phyloP scores from a whole-genome alignment of 2,888 invertebrate genomes.

The Sesia apiformis region DNA sequence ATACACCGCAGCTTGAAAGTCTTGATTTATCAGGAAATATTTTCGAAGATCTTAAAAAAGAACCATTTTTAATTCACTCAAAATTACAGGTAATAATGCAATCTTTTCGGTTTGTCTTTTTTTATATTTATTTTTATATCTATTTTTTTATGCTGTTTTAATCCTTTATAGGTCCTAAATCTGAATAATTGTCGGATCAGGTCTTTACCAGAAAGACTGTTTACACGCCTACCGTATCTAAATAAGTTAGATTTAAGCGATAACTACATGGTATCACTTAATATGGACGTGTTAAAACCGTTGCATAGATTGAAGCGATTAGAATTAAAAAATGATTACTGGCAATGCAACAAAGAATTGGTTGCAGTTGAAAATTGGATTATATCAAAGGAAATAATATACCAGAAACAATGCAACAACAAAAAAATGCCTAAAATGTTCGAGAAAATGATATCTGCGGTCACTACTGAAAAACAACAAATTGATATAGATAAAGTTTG shows the following conservation, averaged over 20 bases:
- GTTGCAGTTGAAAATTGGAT: slow-evolving; percentile 57
- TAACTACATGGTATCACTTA: slow-evolving; percentile 74
- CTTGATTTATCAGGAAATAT: slow-evolving; percentile 78
- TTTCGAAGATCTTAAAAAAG: slow-evolving; percentile 69
- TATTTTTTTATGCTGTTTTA: background rate
- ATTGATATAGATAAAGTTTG: slow-evolving; percentile 53
- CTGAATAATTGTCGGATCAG: slow-evolving; percentile 76
- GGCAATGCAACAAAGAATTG: slow-evolving; percentile 68
- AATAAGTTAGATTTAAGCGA: slow-evolving; percentile 74
- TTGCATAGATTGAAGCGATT: slow-evolving; percentile 63
- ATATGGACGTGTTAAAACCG: slow-evolving; percentile 55
- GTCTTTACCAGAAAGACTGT: slow-evolving; percentile 62
- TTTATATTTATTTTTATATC: background rate
- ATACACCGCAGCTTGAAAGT: slow-evolving; percentile 62
- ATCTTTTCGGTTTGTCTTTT: background rate
- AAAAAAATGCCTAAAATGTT: slow-evolving; percentile 63
- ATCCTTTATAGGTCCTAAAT: slow-evolving; percentile 65
- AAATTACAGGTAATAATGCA: slow-evolving; percentile 45
- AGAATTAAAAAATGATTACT: slow-evolving; percentile 71
- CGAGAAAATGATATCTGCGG: slow-evolving; percentile 70
- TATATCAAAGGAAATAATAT: slow-evolving; percentile 41
- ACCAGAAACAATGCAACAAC: slow-evolving; percentile 58
- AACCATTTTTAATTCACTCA: slow-evolving; percentile 71
- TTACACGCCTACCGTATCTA: slow-evolving; percentile 71
- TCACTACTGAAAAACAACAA: slow-evolving; percentile 41